phyloP scores from a whole-genome alignment of 2,113 vertebrate species.

The Calonectris borealis region DNA sequence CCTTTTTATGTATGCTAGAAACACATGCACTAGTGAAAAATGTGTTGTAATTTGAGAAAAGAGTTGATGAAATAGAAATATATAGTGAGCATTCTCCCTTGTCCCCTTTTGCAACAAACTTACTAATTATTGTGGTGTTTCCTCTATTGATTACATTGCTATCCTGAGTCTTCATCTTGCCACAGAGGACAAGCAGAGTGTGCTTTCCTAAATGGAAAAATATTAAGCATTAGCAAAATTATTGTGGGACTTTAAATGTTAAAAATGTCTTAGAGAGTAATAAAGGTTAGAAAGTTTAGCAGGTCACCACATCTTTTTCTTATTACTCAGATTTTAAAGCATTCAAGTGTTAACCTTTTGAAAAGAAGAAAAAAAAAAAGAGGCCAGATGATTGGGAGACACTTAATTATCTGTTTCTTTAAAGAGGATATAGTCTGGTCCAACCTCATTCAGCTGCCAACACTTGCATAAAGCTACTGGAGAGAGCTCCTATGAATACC shows the following conservation, averaged over 20 bases:
- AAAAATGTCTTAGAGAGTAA: conserved; percentile 19
- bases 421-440: conserved; percentile 70
- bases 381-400: conserved; percentile 77
- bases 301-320: conserved; percentile 62
- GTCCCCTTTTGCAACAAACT: background rate
- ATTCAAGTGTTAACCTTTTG: conserved; percentile 87
- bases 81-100: background rate
- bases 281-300: conserved; percentile 66
- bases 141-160: background rate
- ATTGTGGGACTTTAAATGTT: conserved; percentile 41
- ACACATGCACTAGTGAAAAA: background rate
- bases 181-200: background rate
- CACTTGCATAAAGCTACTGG: conserved; percentile 64
- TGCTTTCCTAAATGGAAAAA: background rate
- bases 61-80: background rate
- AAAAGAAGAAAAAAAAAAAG: conserved; percentile 68
- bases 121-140: background rate
- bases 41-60: background rate
- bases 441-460: conserved; percentile 66
- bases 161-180: background rate
- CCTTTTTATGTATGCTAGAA: background rate
- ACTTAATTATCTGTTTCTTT: conserved; percentile 87
- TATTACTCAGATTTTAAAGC: conserved; percentile 74
- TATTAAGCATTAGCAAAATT: conserved; percentile 3
- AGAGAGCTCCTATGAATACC: conserved; percentile 69